Evolutionary conservation across 2,113 vertebrate species (phyloP), one percentile per base, ranked within the genome.

Genomic region (Alexandromys fortis): DNA sequence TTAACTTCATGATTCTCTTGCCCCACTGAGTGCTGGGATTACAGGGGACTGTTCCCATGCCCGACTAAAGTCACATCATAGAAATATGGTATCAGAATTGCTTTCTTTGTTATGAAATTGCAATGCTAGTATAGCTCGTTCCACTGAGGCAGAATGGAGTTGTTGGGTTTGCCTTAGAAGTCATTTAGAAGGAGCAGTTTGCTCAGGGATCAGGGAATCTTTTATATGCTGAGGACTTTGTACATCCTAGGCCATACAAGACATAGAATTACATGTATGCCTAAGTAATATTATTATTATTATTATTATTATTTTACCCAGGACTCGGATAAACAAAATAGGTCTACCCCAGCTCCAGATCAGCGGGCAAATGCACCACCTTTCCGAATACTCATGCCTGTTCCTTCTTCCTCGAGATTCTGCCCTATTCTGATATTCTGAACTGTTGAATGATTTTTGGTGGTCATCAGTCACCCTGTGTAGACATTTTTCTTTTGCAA

Each of bases 51-150:
- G 45, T 52, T 3, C n/a, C 45, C 33, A 52, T 49, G 42, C 33
- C 33, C 3, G 45, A 7, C 33, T 68, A 72, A n/a, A n/a, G 33
- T 42, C 52, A 65, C 42, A 16, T 58, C 12, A 72, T 70, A 88
- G 70, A 85, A 55, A 86, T 47, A 70, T 45, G 26, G 67, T 12
- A 72, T 72, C n/a, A 87, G 77, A 92, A 91, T 30, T 72, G n/a
- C 19, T 61, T 94, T 70, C 6, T 82, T 91, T 70, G 19, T 81
- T 87, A 92, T 92, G 67, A 91, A 94, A 76, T 94, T 73, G 87
- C 45, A 93, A 17, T 81, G 22, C 42, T 90, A 61, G 65, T 30
- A 75, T 7, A 79, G 67, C 7, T 77, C 86, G 21, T 70, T 87
- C 38, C 58, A 93, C 22, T 67, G 24, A 9, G 45, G 65, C 70